Evolutionary conservation across 2,113 vertebrate species (phyloP).

Genomic region (Anguilla rostrata): DNA sequence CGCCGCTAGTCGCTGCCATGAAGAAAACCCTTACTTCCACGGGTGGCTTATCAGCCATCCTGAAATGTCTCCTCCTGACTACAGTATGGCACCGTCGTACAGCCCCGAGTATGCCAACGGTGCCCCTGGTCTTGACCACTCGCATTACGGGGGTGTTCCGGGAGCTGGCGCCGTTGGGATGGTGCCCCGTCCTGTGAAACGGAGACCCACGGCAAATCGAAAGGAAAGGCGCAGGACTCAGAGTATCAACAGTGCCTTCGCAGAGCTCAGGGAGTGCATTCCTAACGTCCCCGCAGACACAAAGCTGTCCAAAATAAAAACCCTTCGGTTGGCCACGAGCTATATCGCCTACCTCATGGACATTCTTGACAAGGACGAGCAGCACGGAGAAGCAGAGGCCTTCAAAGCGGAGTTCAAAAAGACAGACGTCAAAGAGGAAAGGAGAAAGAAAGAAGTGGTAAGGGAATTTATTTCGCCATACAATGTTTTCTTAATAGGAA

Average conservation of each 20-base stretch:
- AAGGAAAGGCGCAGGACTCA: conserved; percentile 97
- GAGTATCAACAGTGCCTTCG: conserved; percentile 98
- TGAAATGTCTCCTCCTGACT: conserved; percentile 94
- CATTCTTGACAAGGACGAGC: conserved; percentile 96
- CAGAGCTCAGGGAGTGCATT: conserved; percentile 93
- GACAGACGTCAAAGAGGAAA: conserved; percentile 91
- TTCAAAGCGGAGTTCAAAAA: conserved; percentile 98
- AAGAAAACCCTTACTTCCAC: conserved; percentile 93
- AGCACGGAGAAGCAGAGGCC: conserved; percentile 92
- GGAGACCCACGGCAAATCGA: conserved; percentile 93
- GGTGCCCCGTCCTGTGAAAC: conserved; percentile 80
- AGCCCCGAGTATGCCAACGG: conserved; percentile 92
- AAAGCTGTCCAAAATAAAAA: conserved; percentile 97
- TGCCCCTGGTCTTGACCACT: conserved; percentile 79
- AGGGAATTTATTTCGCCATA: conserved; percentile 49
- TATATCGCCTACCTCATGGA: conserved; percentile 99
- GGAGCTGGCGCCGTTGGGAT: conserved; percentile 77
- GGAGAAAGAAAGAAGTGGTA: conserved; percentile 94
- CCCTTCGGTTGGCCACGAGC: conserved; percentile 93
- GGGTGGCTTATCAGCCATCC: conserved; percentile 95
- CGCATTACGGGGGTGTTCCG: conserved; percentile 85
- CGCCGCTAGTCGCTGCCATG: conserved; percentile 85
- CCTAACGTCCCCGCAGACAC: conserved; percentile 97
- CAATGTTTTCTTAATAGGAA: not conserved
- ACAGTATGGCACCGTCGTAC: conserved; percentile 89